Percentiles rank a stretch among this genome's conserved stretches.
phyloP scores from a whole-genome alignment of 1,140 invertebrate genomes.

The Sminthurinus signatus region DNA sequence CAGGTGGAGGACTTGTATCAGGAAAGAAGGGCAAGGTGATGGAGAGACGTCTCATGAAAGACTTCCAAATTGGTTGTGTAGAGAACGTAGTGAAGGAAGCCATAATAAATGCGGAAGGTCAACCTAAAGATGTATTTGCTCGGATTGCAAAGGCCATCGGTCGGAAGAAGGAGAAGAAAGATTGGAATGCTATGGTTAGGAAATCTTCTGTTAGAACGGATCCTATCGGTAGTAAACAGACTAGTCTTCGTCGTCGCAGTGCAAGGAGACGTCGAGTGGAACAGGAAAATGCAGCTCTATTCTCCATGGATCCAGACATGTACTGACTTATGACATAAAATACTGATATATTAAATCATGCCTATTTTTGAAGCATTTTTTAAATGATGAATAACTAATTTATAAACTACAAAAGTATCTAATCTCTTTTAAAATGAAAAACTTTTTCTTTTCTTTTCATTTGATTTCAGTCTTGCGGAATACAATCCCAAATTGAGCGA shows the following conservation, averaged over 20 bases:
- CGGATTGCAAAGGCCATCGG: conserved; percentile 71
- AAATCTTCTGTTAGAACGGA: conserved; percentile 60
- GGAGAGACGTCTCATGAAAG: conserved; percentile 76
- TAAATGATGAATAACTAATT: too few species aligned
- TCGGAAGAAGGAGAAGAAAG: conserved; percentile 60
- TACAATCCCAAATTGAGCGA: conserved; percentile 71
- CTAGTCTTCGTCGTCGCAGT: conserved; percentile 21
- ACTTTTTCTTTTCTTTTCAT: too few species aligned
- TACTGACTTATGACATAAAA: too few species aligned
- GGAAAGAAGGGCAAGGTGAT: conserved; percentile 77
- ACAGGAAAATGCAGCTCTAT: conserved; percentile 51
- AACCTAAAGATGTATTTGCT: conserved; percentile 67
- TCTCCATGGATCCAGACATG: conserved; percentile 60
- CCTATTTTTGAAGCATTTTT: too few species aligned
- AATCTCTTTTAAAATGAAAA: not conserved
- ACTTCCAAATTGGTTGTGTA: conserved; percentile 81
- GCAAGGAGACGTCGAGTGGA: conserved; percentile 46
- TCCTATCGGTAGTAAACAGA: conserved; percentile 63
- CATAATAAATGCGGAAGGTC: conserved; percentile 54
- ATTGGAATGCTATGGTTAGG: conserved; percentile 76
- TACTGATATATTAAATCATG: too few species aligned
- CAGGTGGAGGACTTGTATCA: conserved; percentile 57
- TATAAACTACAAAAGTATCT: too few species aligned
- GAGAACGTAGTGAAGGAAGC: conserved; percentile 71
- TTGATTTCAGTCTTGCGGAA: conserved; percentile 52